Evolutionary conservation across 2,888 invertebrate species (phyloP).

Genomic region (Polietes domitor): DNA sequence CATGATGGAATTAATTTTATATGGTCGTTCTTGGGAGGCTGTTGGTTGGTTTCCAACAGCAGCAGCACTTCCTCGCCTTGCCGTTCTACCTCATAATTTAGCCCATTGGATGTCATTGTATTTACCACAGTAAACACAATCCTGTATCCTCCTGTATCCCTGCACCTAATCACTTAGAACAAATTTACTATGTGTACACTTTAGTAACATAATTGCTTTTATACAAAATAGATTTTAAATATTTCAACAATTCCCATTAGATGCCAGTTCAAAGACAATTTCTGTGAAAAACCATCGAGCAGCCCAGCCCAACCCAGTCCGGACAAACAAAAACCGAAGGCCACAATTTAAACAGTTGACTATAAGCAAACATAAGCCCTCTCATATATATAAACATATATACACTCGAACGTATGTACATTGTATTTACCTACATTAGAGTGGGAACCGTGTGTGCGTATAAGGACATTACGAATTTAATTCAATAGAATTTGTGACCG

Average conservation of each 20-base stretch:
- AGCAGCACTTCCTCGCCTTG: too few species aligned
- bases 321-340: neutral
- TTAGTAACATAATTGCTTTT: conserved; percentile 31
- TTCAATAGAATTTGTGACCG: conserved; percentile 35
- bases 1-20: too few species aligned
- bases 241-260: conserved; percentile 59
- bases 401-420: neutral
- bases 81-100: too few species aligned
- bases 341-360: conserved; percentile 8
- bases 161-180: neutral
- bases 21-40: too few species aligned
- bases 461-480: conserved; percentile 22
- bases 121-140: neutral
- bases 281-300: neutral
- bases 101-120: neutral
- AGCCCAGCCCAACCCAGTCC: neutral
- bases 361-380: neutral
- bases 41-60: too few species aligned
- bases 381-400: neutral
- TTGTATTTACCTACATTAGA: conserved; percentile 13
- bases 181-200: conserved; percentile 5
- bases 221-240: conserved; percentile 47
- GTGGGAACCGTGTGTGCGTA: neutral
- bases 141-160: neutral
- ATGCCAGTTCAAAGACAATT: conserved; percentile 42